Base-by-base conservation (phyloP, 2,113 vertebrate genomes). In the Macroglossus sobrinus region DNA sequence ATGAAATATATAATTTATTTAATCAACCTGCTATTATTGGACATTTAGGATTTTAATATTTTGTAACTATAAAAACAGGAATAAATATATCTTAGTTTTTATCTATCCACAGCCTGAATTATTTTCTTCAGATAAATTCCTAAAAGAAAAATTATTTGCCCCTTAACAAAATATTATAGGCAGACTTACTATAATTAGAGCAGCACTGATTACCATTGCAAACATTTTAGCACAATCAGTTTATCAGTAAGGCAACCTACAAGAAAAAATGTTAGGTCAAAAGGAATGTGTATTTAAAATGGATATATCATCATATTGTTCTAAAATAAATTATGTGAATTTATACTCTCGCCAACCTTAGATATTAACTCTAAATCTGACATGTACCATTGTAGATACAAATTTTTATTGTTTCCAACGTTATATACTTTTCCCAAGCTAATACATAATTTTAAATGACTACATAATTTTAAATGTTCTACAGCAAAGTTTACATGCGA, bases 21-120 rank as follows among this genome's bases (percentile, higher is more conserved):
- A 84, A 61, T 38, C 55, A 91, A 47, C 8, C 64, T 7, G 43
- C 47, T 63, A 61, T 33, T 90, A 4, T 11, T 88, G 47, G n/a
- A 74, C 22, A 89, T 10, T 40, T n/a, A 94, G 40, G 38, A 71
- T 89, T 89, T 96, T 89, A 95, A 68, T 66, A 92, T 81, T 93
- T 74, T 81, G 0, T 13, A 89, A 64, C 79, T 89, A 68, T 22
- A 94, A 78, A 89, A 2, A 93, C 30, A 94, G 47, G 38, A 6
- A 76, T 71, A 85, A 72, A 53, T 64, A 59, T 28, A 47, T 74
- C 9, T 66, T 53, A 74, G 55, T 94, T 95, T 88, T 1, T 50
- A 68, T 47, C 47, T 94, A 68, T 30, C 10, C 1, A 86, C 1
- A 91, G 72, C 38, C 40, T 84, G 71, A 35, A 61, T 84, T 87